Conservation (phyloP, 2,113 vertebrate genomes). For the Mus pahari region DNA sequence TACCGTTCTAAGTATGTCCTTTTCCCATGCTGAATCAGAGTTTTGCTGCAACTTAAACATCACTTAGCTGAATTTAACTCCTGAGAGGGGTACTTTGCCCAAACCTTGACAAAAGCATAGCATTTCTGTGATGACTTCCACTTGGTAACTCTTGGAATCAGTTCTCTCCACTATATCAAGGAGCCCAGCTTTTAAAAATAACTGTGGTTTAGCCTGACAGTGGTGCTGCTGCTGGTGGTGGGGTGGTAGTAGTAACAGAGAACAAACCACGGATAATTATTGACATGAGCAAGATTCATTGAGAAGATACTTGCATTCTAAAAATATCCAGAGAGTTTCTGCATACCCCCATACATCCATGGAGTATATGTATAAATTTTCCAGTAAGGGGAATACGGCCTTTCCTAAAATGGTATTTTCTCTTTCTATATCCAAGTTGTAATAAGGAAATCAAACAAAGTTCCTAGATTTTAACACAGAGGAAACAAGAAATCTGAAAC, state of each 20-base stretch:
- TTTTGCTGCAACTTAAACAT: not conserved
- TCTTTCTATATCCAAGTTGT: not conserved
- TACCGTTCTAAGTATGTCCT: not conserved
- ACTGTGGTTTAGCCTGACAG: not conserved
- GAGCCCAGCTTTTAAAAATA: not conserved
- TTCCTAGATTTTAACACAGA: slow-evolving; percentile 45
- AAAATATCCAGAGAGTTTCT: not conserved
- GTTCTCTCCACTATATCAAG: not conserved
- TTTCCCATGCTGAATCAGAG: not conserved
- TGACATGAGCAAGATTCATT: not conserved
- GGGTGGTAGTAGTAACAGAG: not conserved
- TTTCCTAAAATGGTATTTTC: not conserved
- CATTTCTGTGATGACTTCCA: not conserved
- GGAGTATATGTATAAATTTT: not conserved
- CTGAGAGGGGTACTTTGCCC: not conserved
- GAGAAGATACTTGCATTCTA: not conserved
- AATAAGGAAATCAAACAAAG: not conserved
- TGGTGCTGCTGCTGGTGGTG: not conserved
- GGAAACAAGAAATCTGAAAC: slow-evolving; percentile 48
- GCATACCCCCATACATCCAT: not conserved
- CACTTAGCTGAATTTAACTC: not conserved
- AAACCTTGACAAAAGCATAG: not conserved
- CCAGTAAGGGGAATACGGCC: not conserved
- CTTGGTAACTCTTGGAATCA: not conserved
- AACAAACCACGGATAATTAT: not conserved